phyloP scores from a whole-genome alignment of 1,140 invertebrate genomes.

The Alviniconcha marisindica region DNA sequence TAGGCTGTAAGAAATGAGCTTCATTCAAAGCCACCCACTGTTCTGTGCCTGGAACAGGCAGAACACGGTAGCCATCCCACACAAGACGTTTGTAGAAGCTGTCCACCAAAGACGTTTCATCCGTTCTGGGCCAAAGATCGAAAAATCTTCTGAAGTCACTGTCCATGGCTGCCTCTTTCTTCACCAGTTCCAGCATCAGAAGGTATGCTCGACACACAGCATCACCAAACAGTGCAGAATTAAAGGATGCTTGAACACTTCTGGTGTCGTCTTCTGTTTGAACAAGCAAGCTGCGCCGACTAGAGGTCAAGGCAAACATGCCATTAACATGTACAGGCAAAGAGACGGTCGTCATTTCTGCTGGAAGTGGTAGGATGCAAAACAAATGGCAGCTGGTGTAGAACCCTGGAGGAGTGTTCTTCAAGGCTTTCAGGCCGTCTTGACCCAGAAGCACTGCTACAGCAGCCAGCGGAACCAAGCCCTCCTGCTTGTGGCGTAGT shows the following conservation, averaged over 20 bases:
- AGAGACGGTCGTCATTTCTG: conserved; percentile 28
- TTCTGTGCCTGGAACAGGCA: conserved; percentile 1
- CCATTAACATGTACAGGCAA: conserved; percentile 59
- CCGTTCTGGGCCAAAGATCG: not conserved
- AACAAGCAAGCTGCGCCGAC: conserved; percentile 47
- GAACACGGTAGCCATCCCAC: not conserved
- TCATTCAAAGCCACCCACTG: conserved; percentile 15
- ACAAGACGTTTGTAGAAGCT: conserved; percentile 17
- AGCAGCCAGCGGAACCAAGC: conserved; percentile 26
- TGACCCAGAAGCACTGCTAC: conserved; percentile 4
- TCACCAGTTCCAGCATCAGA: conserved; percentile 23
- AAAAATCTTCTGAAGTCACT: not conserved
- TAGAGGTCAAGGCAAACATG: conserved; percentile 57
- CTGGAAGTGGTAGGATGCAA: conserved; percentile 58
- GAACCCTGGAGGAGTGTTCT: conserved; percentile 16
- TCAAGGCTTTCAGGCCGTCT: not conserved
- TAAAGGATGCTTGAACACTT: not conserved
- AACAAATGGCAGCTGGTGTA: conserved; percentile 38
- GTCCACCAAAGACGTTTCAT: not conserved
- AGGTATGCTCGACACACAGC: conserved; percentile 23
- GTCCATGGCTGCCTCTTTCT: not conserved
- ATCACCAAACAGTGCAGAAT: not conserved
- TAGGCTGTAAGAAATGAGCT: conserved; percentile 6
- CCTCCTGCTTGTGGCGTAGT: not conserved
- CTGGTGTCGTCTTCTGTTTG: conserved; percentile 47